A percentile compares a stretch with the other conserved stretches of the same genome.
phyloP scores from a whole-genome alignment of 2,888 invertebrate species.

The Drosophila mimica region DNA sequence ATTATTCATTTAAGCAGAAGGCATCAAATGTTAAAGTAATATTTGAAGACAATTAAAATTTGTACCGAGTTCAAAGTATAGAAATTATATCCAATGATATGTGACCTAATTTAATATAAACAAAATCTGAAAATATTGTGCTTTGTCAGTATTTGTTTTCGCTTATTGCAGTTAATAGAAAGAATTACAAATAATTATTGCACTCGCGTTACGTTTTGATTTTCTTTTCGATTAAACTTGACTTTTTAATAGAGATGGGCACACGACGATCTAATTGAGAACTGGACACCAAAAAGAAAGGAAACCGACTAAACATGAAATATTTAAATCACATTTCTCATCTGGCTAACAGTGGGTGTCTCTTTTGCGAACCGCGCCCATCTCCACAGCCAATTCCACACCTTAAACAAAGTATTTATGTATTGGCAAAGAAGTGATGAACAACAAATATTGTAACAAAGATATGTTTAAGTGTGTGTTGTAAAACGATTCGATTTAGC shows the following conservation, averaged over 20 bases:
- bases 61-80: conserved; percentile 36
- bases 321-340: background rate
- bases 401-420: conserved; percentile 7
- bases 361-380: background rate
- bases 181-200: conserved; percentile 72
- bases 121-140: conserved; percentile 12
- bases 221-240: conserved; percentile 37
- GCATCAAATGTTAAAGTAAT: conserved; percentile 15
- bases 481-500: conserved; percentile 47
- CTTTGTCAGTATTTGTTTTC: conserved; percentile 21
- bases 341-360: too few species aligned
- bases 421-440: conserved; percentile 27
- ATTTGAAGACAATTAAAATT: conserved; percentile 16
- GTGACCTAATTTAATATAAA: conserved; percentile 24
- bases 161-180: conserved; percentile 37
- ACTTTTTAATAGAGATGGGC: conserved; percentile 13
- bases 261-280: background rate
- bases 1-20: conserved; percentile 58
- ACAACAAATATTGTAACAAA: conserved; percentile 62
- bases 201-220: conserved; percentile 71
- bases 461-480: conserved; percentile 56
- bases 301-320: background rate
- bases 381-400: conserved; percentile 15
- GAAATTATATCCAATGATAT: conserved; percentile 55
- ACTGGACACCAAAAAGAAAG: background rate